Evolutionary conservation across 2,888 invertebrate species (phyloP), one percentile per base, ranked within the genome.

Genomic region (Erannis defoliaria): DNA sequence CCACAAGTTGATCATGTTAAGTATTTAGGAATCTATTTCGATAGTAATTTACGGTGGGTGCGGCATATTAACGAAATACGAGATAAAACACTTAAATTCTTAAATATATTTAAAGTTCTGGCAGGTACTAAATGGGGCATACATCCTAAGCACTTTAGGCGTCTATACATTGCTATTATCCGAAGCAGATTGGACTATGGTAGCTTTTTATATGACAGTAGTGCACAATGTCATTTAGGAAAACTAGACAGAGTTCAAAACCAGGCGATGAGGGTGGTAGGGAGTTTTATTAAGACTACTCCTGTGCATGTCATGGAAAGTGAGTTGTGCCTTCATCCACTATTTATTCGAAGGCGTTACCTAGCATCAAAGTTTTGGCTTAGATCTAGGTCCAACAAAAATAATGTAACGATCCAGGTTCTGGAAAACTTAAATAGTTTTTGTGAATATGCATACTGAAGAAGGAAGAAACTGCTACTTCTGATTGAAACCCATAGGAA

Each of bases 101-200:
- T 48, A 33, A 48, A 48, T 48, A 12, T 48, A 10, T 18, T 48
- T 33, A 48, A 48, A 33, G 33, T 33, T 9, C 12, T 48, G 16
- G 31, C 33, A 4, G 48, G 48, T 1, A n/a, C 33, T 19, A 33
- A 33, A 29, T 48, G 48, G 48, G 48, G 42, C 10, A 21, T 42
- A 1, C 42, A 42, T 10, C 33, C 48, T 18, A 48, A 26, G 19
- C 29, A 48, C 10, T 2, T 48, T 5, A 42, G 42, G 21, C 42
- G 21, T 8, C 42, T 48, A 5, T 33, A 48, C 29, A 48, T 48
- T 10, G n/a, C 48, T n/a, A n/a, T n/a, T n/a, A n/a, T n/a, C n/a
- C n/a, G n/a, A n/a, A n/a, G n/a, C n/a, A n/a, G n/a, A n/a, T n/a
- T n/a, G n/a, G n/a, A n/a, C n/a, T n/a, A n/a, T n/a, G n/a, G n/a